Conservation (phyloP, 2,797 vertebrate genomes). For the Sylvia borin region DNA sequence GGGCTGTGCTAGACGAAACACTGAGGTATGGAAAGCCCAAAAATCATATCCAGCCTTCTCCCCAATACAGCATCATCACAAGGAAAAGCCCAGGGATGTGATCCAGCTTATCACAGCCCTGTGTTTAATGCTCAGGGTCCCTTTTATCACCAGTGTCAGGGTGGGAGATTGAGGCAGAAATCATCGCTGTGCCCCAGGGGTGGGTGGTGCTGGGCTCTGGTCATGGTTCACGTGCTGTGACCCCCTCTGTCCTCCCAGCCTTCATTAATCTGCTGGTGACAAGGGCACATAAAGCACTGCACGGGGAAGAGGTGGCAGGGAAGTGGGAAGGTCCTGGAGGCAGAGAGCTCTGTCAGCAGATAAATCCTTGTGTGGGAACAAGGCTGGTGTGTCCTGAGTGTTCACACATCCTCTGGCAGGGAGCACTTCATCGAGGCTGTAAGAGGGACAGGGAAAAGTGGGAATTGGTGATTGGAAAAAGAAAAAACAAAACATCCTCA, state of each 20-base stretch:
- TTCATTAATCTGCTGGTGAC: conserved; percentile 32
- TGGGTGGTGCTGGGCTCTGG: neutral
- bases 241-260: neutral
- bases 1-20: neutral
- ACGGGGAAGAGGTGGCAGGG: neutral
- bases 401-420: accelerated
- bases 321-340: neutral
- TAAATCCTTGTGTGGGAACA: neutral
- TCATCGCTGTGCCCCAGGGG: neutral
- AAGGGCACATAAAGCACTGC: neutral
- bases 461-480: neutral
- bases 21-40: neutral
- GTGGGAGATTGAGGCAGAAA: conserved; percentile 44
- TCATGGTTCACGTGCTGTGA: neutral
- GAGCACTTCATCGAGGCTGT: neutral
- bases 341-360: neutral
- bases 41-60: neutral
- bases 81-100: neutral
- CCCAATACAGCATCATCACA: accelerated
- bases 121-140: neutral
- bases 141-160: neutral
- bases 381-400: neutral
- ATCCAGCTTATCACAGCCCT: neutral
- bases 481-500: neutral
- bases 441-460: neutral